Conservation (phyloP, 2,888 invertebrate genomes). For the Perdita meconis region DNA sequence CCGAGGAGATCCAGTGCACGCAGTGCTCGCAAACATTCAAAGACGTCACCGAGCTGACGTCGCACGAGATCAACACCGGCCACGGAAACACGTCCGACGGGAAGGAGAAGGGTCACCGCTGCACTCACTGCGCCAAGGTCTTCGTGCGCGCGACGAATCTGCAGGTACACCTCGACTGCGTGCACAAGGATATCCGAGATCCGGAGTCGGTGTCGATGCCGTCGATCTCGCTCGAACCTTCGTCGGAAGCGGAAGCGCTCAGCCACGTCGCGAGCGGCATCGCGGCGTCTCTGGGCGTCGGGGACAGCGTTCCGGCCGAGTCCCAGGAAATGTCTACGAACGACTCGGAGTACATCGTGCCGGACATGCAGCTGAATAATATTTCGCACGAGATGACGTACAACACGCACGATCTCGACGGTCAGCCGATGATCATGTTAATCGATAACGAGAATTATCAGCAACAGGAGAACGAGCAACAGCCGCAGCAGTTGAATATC, state of each 20-base stretch:
- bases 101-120: slow-evolving; percentile 84
- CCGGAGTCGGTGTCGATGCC: slow-evolving; percentile 40
- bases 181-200: slow-evolving; percentile 75
- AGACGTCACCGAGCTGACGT: slow-evolving; percentile 75
- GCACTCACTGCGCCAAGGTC: slow-evolving; percentile 91
- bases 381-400: slow-evolving; percentile 71
- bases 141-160: slow-evolving; percentile 87
- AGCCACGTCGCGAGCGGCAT: slow-evolving; percentile 86
- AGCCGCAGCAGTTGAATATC: slow-evolving; percentile 78
- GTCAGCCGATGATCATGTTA: slow-evolving; percentile 81
- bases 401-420: slow-evolving; percentile 83
- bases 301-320: slow-evolving; percentile 86
- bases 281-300: slow-evolving; percentile 86
- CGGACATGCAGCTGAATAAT: slow-evolving; percentile 72
- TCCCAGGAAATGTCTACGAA: slow-evolving; percentile 82
- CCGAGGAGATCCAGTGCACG: slow-evolving; percentile 75
- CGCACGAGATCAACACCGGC: slow-evolving; percentile 78
- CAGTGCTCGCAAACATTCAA: slow-evolving; percentile 77
- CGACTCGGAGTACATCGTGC: slow-evolving; percentile 73
- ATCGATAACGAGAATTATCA: slow-evolving; percentile 78
- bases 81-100: slow-evolving; percentile 72
- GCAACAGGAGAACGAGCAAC: slow-evolving; percentile 66
- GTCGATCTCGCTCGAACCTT: slow-evolving; percentile 83
- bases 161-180: slow-evolving; percentile 84
- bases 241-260: slow-evolving; percentile 86